These are phyloP conservation scores for Saccopteryx bilineata DNA, from an alignment of 2,113 vertebrate genomes.

Conservation along the genomic window DNA sequence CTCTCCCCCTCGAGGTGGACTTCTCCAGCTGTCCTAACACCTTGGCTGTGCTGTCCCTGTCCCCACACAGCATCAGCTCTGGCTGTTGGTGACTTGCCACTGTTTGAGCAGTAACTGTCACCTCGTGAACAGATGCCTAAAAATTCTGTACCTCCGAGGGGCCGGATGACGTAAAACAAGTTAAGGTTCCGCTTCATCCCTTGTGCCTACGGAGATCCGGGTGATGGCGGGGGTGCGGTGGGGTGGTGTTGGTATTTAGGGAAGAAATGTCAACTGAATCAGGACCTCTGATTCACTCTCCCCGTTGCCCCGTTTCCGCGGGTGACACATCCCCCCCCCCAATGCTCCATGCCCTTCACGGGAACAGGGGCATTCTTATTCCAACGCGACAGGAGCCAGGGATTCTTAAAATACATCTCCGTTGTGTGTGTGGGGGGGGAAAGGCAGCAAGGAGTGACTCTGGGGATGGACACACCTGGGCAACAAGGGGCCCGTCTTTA, in stretches of 20 bases:
- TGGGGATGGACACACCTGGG: not conserved
- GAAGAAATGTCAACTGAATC: not conserved
- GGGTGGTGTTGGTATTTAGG: not conserved
- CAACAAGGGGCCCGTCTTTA: accelerated
- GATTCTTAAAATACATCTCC: constrained; percentile 38
- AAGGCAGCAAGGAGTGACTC: not conserved
- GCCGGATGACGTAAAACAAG: constrained; percentile 12
- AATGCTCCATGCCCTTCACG: accelerated
- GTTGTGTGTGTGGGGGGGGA: not conserved
- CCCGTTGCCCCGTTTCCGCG: accelerated
- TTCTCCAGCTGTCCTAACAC: not conserved
- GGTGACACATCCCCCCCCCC: constrained; percentile 1
- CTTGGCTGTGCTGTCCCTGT: accelerated
- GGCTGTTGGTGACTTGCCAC: not conserved
- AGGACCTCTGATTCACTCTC: constrained; percentile 37
- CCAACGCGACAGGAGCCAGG: not conserved
- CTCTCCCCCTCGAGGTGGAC: not conserved
- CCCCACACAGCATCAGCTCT: not conserved
- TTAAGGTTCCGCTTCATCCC: not conserved
- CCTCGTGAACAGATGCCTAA: constrained; percentile 10
- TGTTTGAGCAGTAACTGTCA: not conserved
- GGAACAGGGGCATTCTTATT: not conserved
- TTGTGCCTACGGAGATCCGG: not conserved
- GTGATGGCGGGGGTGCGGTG: not conserved
- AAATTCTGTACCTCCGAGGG: not conserved